phyloP scores from a whole-genome alignment of 2,113 vertebrate species.

The Vanacampus margaritifer region DNA sequence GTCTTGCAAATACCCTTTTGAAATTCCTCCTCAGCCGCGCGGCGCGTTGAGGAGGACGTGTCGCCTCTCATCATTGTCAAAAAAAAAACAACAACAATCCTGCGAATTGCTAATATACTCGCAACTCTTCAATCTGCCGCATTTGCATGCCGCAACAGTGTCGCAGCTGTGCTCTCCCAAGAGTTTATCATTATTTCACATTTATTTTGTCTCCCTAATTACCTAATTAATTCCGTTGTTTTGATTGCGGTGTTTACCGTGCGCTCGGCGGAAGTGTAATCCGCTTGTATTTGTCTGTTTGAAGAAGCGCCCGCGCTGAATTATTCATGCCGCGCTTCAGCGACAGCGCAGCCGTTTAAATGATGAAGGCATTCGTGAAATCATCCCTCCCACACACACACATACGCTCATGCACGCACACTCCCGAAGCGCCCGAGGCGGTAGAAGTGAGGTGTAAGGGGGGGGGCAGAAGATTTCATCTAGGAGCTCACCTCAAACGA shows the following conservation, averaged over 20 bases:
- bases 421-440: slow-evolving; percentile 49
- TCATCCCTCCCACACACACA: slow-evolving; percentile 49
- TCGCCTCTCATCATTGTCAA: slow-evolving; percentile 52
- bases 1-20: slow-evolving; percentile 43
- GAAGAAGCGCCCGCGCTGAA: slow-evolving; percentile 75
- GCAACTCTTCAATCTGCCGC: slow-evolving; percentile 67
- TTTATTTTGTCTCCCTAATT: slow-evolving; percentile 80
- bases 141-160: slow-evolving; percentile 69
- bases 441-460: slow-evolving; percentile 58
- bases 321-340: slow-evolving; percentile 74
- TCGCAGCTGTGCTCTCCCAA: slow-evolving; percentile 72
- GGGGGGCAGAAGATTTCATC: slow-evolving; percentile 57
- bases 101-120: slow-evolving; percentile 55
- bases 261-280: slow-evolving; percentile 77
- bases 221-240: slow-evolving; percentile 80
- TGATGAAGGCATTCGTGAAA: slow-evolving; percentile 74
- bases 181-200: slow-evolving; percentile 77
- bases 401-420: slow-evolving; percentile 21
- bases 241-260: slow-evolving; percentile 77
- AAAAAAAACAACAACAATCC: slow-evolving; percentile 57
- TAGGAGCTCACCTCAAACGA: slow-evolving; percentile 64
- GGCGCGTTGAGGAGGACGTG: slow-evolving; percentile 43
- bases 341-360: slow-evolving; percentile 76
- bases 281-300: slow-evolving; percentile 80
- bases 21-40: slow-evolving; percentile 39